Evolutionary conservation across 1,140 invertebrate genomes (phyloP), one percentile per base, ranked within the genome.

Genomic region (Trichonephila clavipes): DNA sequence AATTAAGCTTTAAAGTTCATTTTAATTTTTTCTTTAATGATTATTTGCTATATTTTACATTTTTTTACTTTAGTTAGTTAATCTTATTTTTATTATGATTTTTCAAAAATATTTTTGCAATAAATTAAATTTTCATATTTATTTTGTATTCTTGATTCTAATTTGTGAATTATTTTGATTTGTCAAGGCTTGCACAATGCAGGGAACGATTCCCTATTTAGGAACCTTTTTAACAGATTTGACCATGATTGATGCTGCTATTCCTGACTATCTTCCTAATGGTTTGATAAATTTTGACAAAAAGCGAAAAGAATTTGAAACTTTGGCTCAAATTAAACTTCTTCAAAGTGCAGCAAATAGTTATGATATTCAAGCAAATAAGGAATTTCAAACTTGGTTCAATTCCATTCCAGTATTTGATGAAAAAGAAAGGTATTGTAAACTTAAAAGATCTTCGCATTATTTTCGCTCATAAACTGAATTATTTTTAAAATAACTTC

Each of bases 221-320:
- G 99, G 99, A 24, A 99, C 99, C 14, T 99, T 99, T 96, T 96
- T 99, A 62, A 99, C 99, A 0, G 99, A 99, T 96, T 96, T 99
- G 61, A 99, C 98, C 4, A 99, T 99, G 98, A 99, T 99, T 95
- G 99, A 99, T 96, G 98, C 99, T 24, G 99, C 99, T 24, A 98
- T 99, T 95, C 98, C 98, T 0, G 99, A 99, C 95, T 97, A 97
- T 44, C 97, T 98, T 92, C 96, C 97, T 14, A 97, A 96, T 51
- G 97, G 98, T 94, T 96, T 99, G 3, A 99, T 99, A 64, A 99
- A 99, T 96, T 99, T 99, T 96, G 99, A 99, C 95, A 99, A 99
- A 96, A 97, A 98, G 94, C 96, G 99, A 94, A 99, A 99, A 96
- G 99, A 99, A 96, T 99, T 99, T 96, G 99, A 99, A 96, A 98